phyloP scores from a whole-genome alignment of 2,888 invertebrate species.

The Meiosimyza platycephala region DNA sequence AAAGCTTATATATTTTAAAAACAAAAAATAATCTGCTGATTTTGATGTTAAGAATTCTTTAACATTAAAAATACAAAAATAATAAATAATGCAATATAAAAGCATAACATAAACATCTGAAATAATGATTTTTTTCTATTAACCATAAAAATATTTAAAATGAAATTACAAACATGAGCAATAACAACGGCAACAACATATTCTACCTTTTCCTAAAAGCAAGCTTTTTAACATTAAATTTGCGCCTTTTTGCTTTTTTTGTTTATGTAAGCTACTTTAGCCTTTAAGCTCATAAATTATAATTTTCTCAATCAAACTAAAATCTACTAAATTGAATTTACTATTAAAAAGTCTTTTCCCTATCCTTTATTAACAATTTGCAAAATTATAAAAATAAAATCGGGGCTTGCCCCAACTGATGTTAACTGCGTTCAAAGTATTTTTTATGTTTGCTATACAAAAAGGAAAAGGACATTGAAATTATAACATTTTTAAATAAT shows the following conservation, averaged over 20 bases:
- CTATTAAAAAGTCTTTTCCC: no score
- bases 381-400: no score
- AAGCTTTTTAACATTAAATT: slow-evolving; percentile 15
- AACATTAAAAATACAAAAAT: slow-evolving; percentile 22
- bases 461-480: no score
- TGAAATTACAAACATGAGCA: no score
- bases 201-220: slow-evolving; percentile 8
- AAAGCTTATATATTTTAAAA: slow-evolving; percentile 1
- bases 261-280: slow-evolving; percentile 16
- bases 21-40: slow-evolving; percentile 1
- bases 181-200: slow-evolving; percentile 3
- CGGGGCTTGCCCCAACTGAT: no score
- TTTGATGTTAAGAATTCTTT: background rate
- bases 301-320: background rate
- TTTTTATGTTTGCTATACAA: no score
- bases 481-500: no score
- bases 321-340: no score
- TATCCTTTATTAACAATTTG: no score
- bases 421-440: no score
- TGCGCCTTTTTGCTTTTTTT: background rate
- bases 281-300: slow-evolving; percentile 26
- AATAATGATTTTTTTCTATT: background rate
- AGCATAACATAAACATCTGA: slow-evolving; percentile 22
- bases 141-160: no score
- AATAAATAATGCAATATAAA: slow-evolving; percentile 32